Base-by-base conservation (phyloP, 1,140 invertebrate species). In the Apis laboriosa region DNA sequence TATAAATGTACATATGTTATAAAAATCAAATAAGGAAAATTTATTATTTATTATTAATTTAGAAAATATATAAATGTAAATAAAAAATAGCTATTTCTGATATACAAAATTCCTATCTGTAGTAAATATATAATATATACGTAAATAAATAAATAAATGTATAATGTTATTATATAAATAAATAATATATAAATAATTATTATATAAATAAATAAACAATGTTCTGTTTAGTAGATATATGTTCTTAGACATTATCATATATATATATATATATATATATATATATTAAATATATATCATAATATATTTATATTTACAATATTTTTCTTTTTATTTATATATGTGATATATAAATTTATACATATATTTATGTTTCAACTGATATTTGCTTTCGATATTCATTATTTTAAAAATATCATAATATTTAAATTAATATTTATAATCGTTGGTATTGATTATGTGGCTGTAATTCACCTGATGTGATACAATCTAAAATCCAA, bases 401-500 rank as follows among this genome's bases (percentile, higher is more conserved):
- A 58, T 28, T 34, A 60, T 34, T 63, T 66, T 15, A n/a, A 7
- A 58, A 21, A 58, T 73, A 28, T n/a, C 11, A 21, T 21, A 58
- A 51, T 17, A 53, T 2, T 12, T 70, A 28, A 21, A 51, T 24
- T 1, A 34, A 61, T 61, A 43, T 49, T 9, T 60, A 61, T 9
- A 49, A 15, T 56, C 28, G 75, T 75, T 68, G 63, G 63, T 93
- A 93, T n/a, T 89, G 80, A 34, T 89, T 68, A 11, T 83, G 49
- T 17, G 86, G 78, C 77, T 94, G 93, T 74, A 93, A 67, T 80
- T 91, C 89, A 63, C 93, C 93, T 9, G 90, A 91, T 15, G 92
- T 93, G 66, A 94, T 94, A 9, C 92, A 94, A 90, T 94, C 94
- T 64, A 94, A 85, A 24, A 94, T 56, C 94, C 94, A 94, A 34